These are phyloP conservation scores for Trichomalopsis sarcophagae DNA, from an alignment of 1,140 invertebrate genomes.

Conservation along the genomic window DNA sequence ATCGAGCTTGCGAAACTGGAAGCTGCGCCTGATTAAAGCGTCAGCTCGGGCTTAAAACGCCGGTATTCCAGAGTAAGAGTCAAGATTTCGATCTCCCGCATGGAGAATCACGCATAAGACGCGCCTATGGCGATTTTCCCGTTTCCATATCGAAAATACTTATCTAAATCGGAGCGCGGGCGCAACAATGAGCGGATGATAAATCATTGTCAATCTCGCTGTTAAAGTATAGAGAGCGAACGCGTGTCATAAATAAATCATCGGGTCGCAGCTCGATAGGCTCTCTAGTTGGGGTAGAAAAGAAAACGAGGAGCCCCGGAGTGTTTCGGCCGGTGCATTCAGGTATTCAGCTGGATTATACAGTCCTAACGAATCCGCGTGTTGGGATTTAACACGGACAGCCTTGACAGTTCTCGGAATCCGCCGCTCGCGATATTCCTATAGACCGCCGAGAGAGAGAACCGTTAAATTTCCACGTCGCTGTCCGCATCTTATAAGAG, in stretches of 20 bases:
- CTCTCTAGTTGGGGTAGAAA: slow-evolving; percentile 4
- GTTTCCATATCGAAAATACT: background rate
- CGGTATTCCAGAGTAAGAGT: background rate
- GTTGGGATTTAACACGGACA: slow-evolving; percentile 47
- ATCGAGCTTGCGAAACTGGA: background rate
- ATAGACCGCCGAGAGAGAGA: background rate
- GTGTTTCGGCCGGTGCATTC: slow-evolving; percentile 27
- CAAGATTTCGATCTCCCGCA: background rate
- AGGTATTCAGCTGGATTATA: slow-evolving; percentile 45
- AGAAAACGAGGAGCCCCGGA: slow-evolving; percentile 35
- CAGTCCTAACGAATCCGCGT: slow-evolving; percentile 53
- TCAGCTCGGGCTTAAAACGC: slow-evolving; percentile 53
- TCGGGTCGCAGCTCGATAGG: slow-evolving; percentile 8
- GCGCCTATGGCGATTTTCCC: background rate
- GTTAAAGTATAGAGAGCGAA: slow-evolving; percentile 14
- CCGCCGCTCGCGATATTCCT: background rate
- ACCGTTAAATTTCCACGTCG: slow-evolving; percentile 49
- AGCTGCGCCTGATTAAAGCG: slow-evolving; percentile 61
- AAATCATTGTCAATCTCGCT: slow-evolving; percentile 49
- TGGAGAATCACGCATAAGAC: background rate
- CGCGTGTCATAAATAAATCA: slow-evolving; percentile 51
- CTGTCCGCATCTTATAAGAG: background rate
- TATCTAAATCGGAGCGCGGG: background rate
- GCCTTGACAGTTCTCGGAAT: slow-evolving; percentile 50
- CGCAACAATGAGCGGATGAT: slow-evolving; percentile 41